Base-by-base conservation (phyloP, 1,140 invertebrate genomes). In the Drosophila auraria region DNA sequence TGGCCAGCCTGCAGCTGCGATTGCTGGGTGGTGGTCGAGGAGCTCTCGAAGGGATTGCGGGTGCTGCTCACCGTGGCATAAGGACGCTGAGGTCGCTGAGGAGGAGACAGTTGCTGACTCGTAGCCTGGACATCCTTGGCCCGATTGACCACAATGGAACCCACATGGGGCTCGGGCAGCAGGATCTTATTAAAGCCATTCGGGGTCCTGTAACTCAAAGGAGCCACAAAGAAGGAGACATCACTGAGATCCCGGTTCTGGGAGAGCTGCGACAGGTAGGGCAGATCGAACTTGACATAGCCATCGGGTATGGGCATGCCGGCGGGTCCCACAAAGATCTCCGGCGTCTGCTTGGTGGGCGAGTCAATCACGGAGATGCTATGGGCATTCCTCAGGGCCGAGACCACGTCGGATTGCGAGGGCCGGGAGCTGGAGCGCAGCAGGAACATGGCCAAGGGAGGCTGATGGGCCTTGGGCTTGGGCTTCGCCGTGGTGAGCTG, bases 161-260 rank as follows among this genome's bases (percentile, higher is more conserved):
- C 97, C 5, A 97, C 96, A 91, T 97, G 97, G 2, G 97, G 97
- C 0, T 96, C 95, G 1, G 97, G 97, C 83, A 97, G 95, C 1
- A 96, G 95, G 62, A 97, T 97, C 92, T 97, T 97, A 0, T 96
- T 96, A 86, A 97, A 97, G 14, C 96, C 97, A 15, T 94, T 93
- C 0, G 96, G 97, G 25, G 97, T 96, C 76, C 96, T 95, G 77
- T 97, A 97, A 80, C 96, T 97, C 11, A 97, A 87, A 2, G 97
- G 97, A 4, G 97, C 97, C 1, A 97, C 97, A 60, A 97, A 97
- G 92, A 97, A 97, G 11, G 97, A 97, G 2, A 97, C 94, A 92
- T 96, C 96, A 56, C 95, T 94, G 1, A 93, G 59, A 81, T 97
- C 96, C 7, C 95, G 95, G 17, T 95, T 94, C 70, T 95, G 96